Conservation (phyloP, 1,140 invertebrate genomes). For the Scaptomyza pallida region DNA sequence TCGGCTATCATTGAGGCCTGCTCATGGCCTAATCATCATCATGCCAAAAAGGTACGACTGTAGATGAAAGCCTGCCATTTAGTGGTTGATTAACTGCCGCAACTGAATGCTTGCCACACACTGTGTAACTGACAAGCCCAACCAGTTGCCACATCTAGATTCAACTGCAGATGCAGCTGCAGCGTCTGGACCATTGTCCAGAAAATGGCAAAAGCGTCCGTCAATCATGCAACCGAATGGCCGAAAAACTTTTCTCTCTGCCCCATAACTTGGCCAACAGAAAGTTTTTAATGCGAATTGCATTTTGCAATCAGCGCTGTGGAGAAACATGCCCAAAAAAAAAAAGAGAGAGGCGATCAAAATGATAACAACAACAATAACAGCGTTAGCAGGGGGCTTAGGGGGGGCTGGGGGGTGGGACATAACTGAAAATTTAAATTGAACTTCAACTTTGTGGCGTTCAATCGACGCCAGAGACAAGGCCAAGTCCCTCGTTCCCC, state of each 20-base stretch:
- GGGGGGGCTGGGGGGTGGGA: too few species aligned
- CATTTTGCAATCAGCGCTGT: constrained; percentile 72
- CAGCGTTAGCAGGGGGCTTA: too few species aligned
- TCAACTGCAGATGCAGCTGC: constrained; percentile 24
- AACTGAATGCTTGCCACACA: constrained; percentile 11
- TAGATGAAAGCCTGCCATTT: constrained; percentile 53
- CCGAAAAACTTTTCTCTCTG: constrained; percentile 32
- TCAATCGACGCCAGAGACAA: constrained; percentile 16
- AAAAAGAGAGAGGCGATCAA: constrained; percentile 12
- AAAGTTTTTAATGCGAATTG: constrained; percentile 72
- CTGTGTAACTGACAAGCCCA: not conserved
- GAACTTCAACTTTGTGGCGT: constrained; percentile 62
- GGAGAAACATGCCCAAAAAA: constrained; percentile 35
- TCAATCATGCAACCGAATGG: constrained; percentile 29
- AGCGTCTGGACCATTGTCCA: constrained; percentile 10
- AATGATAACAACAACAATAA: constrained; percentile 34
- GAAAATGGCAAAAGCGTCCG: constrained; percentile 27
- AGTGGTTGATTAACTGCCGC: constrained; percentile 63
- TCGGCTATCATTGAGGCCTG: constrained; percentile 18
- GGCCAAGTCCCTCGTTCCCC: not conserved
- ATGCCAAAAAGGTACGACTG: constrained; percentile 28
- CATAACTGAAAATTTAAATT: constrained; percentile 71
- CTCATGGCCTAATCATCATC: constrained; percentile 45
- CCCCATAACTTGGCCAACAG: constrained; percentile 52
- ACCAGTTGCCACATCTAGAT: not conserved